Evolutionary conservation across 2,888 invertebrate genomes (phyloP).

Genomic region (Hirtodrosophila confusa): DNA sequence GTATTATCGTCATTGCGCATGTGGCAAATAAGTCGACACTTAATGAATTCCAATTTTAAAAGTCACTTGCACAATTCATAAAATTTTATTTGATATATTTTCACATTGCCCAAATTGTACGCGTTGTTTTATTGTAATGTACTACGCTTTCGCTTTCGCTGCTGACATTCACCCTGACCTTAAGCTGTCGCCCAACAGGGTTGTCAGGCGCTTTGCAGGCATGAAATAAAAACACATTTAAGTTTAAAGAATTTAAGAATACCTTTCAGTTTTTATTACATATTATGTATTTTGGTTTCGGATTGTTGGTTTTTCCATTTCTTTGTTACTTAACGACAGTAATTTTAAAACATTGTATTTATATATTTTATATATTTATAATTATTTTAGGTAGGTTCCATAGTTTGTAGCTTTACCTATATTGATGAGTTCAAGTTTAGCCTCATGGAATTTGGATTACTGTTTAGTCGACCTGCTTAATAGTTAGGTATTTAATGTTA

Average conservation of each 20-base stretch:
- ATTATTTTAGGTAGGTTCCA: conserved; percentile 41
- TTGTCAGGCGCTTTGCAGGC: conserved; percentile 16
- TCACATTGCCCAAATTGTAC: not conserved
- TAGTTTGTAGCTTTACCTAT: conserved; percentile 53
- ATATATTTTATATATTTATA: conserved; percentile 24
- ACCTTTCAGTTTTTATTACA: conserved; percentile 73
- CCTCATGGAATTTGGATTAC: conserved; percentile 50
- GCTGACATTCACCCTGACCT: conserved; percentile 38
- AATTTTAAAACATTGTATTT: conserved; percentile 63
- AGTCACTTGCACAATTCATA: conserved; percentile 1
- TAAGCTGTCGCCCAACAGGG: conserved; percentile 14
- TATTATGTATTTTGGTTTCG: conserved; percentile 42
- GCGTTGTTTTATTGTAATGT: not conserved
- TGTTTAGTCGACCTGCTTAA: conserved; percentile 46
- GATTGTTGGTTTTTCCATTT: conserved; percentile 31
- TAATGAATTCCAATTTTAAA: conserved; percentile 1
- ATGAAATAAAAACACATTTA: conserved; percentile 39
- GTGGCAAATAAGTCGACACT: conserved; percentile 5
- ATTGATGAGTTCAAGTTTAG: conserved; percentile 40
- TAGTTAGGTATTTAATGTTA: conserved; percentile 41
- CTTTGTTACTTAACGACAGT: conserved; percentile 62
- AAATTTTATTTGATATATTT: conserved; percentile 2
- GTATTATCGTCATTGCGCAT: conserved; percentile 5
- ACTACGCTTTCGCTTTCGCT: conserved; percentile 6
- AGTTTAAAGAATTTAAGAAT: conserved; percentile 76